A percentile compares a stretch with the other conserved stretches of the same genome.
These are phyloP conservation scores for Ploceus nigricollis DNA, from an alignment of 2,113 vertebrate species.

Conservation along the genomic window DNA sequence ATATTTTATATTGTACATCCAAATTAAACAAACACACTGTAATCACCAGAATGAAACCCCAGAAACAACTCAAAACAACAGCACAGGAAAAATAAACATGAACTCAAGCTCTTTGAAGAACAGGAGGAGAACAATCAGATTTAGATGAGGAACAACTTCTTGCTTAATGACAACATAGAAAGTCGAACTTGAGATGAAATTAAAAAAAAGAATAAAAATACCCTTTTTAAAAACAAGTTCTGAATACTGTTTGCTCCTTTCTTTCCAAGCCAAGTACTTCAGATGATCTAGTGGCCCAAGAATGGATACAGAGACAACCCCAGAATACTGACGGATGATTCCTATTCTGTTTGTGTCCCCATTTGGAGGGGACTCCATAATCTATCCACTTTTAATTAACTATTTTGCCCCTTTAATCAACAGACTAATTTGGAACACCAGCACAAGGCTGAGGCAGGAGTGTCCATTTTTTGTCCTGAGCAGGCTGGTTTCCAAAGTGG, in stretches of 20 bases:
- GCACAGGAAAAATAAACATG: conserved; percentile 51
- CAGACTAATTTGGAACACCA: neutral
- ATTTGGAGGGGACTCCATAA: neutral
- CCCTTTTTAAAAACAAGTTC: neutral
- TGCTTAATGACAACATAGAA: neutral
- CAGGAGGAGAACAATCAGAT: neutral
- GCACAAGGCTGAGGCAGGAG: neutral
- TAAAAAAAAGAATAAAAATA: neutral
- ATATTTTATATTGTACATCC: conserved; percentile 29
- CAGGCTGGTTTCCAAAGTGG: neutral
- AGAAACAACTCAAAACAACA: conserved; percentile 41
- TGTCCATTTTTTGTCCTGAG: neutral
- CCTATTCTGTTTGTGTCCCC: neutral
- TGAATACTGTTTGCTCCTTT: neutral
- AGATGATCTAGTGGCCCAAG: neutral
- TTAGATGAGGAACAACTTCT: conserved; percentile 4
- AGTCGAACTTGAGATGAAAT: neutral
- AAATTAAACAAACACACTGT: conserved; percentile 53
- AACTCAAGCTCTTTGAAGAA: conserved; percentile 36
- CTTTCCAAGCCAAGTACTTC: neutral
- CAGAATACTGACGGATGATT: neutral
- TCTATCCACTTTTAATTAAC: neutral
- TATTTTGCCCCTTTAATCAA: neutral
- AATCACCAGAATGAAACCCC: conserved; percentile 44
- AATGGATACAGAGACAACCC: neutral